phyloP scores from a whole-genome alignment of 2,797 vertebrate genomes.

The Clarias fuscus region DNA sequence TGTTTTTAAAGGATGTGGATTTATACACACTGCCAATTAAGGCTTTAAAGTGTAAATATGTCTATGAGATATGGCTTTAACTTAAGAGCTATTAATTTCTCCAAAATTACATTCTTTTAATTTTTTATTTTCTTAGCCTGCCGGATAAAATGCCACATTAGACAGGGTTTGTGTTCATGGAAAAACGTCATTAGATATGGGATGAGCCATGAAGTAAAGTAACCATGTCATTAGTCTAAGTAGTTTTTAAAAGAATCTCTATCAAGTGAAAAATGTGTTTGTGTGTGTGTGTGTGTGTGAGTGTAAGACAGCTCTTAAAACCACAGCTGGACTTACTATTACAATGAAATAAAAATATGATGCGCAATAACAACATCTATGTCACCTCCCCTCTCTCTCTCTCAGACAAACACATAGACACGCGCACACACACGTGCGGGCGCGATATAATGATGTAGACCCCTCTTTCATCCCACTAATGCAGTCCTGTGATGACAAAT shows the following conservation, averaged over 20 bases:
- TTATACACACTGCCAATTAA: neutral
- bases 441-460: neutral
- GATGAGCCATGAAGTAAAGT: neutral
- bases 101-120: too few species aligned
- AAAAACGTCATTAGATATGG: neutral
- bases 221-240: constrained; percentile 1
- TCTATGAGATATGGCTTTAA: neutral
- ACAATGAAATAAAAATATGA: constrained; percentile 63
- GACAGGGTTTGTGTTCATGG: neutral
- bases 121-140: neutral
- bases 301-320: constrained; percentile 59
- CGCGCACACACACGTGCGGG: constrained; percentile 67
- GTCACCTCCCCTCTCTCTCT: constrained; percentile 3
- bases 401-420: constrained; percentile 28
- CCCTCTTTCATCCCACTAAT: neutral
- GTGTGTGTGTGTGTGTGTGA: constrained; percentile 26
- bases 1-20: neutral
- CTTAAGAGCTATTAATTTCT: neutral
- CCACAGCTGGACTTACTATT: constrained; percentile 73
- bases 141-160: neutral
- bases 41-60: neutral
- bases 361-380: constrained; percentile 66
- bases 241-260: neutral
- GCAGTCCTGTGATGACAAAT: constrained; percentile 55
- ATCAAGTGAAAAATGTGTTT: neutral